phyloP scores from a whole-genome alignment of 2,797 vertebrate genomes.

The Varecia variegata region DNA sequence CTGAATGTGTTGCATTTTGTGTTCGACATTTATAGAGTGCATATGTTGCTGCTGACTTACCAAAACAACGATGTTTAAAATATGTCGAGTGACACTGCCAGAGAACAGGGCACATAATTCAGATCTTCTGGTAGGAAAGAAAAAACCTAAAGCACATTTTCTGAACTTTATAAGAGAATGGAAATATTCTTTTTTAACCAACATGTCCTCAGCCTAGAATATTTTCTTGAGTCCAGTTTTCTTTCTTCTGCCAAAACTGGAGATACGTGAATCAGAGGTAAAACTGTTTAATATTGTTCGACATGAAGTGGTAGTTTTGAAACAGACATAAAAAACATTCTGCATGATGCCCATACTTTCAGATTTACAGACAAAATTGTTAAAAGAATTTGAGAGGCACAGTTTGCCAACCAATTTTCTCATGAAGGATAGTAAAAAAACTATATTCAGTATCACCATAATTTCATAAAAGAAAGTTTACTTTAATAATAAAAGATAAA shows the following conservation, averaged over 20 bases:
- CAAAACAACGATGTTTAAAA: slow-evolving; percentile 45
- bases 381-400: neutral
- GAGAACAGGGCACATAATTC: slow-evolving; percentile 53
- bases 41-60: slow-evolving; percentile 63
- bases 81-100: slow-evolving; percentile 6
- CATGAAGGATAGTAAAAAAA: neutral
- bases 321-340: neutral
- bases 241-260: neutral
- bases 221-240: neutral
- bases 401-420: neutral
- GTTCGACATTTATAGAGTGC: slow-evolving; percentile 55
- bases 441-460: neutral
- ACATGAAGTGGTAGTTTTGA: neutral
- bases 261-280: neutral
- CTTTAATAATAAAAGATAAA: neutral
- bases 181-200: neutral
- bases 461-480: slow-evolving; percentile 7
- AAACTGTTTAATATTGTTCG: neutral
- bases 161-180: slow-evolving; percentile 32
- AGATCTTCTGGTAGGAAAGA: slow-evolving; percentile 11
- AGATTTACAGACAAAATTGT: neutral
- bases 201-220: neutral
- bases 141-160: slow-evolving; percentile 7
- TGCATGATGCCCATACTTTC: neutral
- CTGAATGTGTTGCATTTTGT: slow-evolving; percentile 60